Evolutionary conservation across 2,888 invertebrate genomes (phyloP), one percentile per base, ranked within the genome.

Genomic region (Leucoptera coffeella): DNA sequence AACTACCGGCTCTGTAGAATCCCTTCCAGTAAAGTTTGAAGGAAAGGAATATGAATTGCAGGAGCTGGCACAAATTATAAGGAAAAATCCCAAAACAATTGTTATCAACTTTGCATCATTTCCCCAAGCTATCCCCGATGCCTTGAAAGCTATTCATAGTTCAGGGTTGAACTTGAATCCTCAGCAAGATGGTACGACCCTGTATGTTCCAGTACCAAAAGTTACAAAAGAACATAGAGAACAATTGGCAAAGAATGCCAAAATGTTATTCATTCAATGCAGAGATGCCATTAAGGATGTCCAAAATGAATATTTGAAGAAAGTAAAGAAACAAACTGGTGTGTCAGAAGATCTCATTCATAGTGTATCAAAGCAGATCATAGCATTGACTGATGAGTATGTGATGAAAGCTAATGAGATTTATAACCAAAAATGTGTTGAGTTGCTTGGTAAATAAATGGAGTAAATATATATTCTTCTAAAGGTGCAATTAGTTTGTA

Each of bases 151-250:
- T 2, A 75, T 96, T 25, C 58, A 74, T 28, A 77, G 77, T 19
- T 90, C 91, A 31, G 92, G 93, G 7, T 78, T 95, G 73, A 92
- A 92, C 54, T 61, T 95, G 29, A 94, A 90, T 62, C 92, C 94
- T 0, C 94, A 95, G 49, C 92, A 93, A 54, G 95, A 96, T 48
- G 93, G 93, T 12, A 92, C 90, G 2, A 88, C 86, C 2, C 56
- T 96, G 25, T 94, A 79, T 54, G 75, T 96, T 27, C 87, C 90
- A 19, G 77, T 93, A 36, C 92, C 94, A 8, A 93, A 91, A 57
- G 85, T 97, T 0, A 95, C 96, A 0, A 86, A 86, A 47, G 95
- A 97, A 50, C 87, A 94, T 45, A 74, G 96, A 36, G 94, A 95
- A 59, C 77, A 75, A 31, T 65, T 97, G 30, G 82, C 88, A 0